A percentile compares a stretch with the other conserved stretches of the same genome.
Conservation (phyloP, 2,888 invertebrate species). For the Entomobrya proxima region DNA sequence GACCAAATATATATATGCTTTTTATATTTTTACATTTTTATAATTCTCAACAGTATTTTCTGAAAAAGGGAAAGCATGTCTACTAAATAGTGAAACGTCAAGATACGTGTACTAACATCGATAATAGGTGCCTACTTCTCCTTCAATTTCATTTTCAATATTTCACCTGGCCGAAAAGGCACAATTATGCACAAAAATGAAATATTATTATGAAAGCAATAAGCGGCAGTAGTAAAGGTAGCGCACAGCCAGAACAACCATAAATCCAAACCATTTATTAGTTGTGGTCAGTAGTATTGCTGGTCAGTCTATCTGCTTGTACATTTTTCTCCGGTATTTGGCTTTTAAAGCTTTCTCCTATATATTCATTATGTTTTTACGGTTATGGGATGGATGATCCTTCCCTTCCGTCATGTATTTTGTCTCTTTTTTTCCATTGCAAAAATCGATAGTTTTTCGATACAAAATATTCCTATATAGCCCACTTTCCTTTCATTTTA, state of each 20-base stretch:
- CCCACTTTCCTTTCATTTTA: neutral
- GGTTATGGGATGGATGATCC: neutral
- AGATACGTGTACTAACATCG: neutral
- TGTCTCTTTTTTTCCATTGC: neutral
- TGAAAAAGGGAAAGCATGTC: too few species aligned
- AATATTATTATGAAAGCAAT: neutral
- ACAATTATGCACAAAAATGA: constrained; percentile 6
- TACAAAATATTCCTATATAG: too few species aligned
- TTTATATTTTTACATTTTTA: too few species aligned
- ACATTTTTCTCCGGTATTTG: too few species aligned
- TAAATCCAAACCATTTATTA: too few species aligned
- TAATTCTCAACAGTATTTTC: too few species aligned
- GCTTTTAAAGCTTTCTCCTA: neutral
- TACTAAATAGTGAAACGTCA: too few species aligned
- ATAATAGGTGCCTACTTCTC: neutral
- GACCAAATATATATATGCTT: too few species aligned
- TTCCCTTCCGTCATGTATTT: neutral
- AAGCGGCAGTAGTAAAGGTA: neutral
- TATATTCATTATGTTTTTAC: neutral
- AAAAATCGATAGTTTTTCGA: constrained; percentile 25
- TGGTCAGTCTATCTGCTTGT: too few species aligned
- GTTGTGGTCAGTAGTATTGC: too few species aligned
- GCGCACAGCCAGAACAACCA: too few species aligned
- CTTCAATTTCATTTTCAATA: constrained; percentile 17
- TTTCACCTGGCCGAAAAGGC: neutral